Percentiles rank a stretch among this genome's conserved stretches.
Conservation (phyloP, 2,888 invertebrate species). For the Reticulitermes lucifugus region DNA sequence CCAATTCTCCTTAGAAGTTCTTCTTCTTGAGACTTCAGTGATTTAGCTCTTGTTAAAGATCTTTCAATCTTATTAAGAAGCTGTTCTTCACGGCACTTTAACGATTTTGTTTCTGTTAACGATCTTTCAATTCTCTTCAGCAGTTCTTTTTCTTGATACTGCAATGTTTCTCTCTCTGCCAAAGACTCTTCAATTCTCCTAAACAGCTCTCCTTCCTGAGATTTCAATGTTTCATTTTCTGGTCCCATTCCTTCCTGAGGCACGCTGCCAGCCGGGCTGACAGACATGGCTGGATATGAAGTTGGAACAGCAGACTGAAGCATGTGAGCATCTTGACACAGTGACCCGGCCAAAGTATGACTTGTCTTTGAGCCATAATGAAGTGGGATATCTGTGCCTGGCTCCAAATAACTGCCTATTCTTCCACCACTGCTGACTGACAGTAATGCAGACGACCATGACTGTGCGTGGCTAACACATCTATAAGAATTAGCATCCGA, state of each 20-base stretch:
- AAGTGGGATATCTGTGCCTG: neutral
- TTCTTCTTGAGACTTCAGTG: constrained; percentile 10
- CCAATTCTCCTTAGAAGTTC: constrained; percentile 23
- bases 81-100: neutral
- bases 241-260: neutral
- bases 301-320: neutral
- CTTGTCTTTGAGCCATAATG: neutral
- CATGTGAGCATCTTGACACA: neutral
- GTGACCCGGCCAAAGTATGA: neutral
- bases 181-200: constrained; percentile 30
- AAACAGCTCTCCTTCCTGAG: neutral
- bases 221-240: neutral
- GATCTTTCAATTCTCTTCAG: constrained; percentile 14
- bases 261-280: neutral
- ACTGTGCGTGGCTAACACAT: neutral
- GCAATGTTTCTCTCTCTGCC: constrained; percentile 12
- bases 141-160: constrained; percentile 3
- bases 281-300: neutral
- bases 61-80: neutral
- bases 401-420: neutral
- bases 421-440: neutral
- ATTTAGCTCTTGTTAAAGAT: constrained; percentile 12
- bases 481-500: neutral
- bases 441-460: neutral
- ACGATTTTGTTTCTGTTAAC: neutral